Evolutionary conservation across 1,140 invertebrate genomes (phyloP), one percentile per base, ranked within the genome.

Genomic region (Lordiphosa collinella): DNA sequence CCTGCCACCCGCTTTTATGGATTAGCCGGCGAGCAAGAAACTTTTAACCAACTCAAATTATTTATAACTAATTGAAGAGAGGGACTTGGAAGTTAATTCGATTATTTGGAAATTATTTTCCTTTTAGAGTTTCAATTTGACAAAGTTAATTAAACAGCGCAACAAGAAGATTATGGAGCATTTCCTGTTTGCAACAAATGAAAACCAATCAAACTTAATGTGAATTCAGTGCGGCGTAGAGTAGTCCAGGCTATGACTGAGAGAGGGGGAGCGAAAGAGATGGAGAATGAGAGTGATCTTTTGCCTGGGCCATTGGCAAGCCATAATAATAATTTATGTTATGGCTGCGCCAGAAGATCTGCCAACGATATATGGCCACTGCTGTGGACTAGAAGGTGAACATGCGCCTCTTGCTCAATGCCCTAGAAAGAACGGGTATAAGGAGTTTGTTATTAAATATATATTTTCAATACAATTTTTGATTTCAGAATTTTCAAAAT

Each of bases 271-370:
- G 31, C 6, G 14, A 18, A 13, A 12, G 25, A 13, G 29, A 32
- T 13, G 8, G 53, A 54, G n/a, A 48, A 47, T 38, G 38, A 18
- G 10, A 36, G 13, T 63, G 31, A 35, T 79, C 31, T 67, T 22
- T 22, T 22, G 18, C 18, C 18, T 22, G 18, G 18, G 18, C 18
- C 18, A 22, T 22, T 22, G 18, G 18, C 57, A 58, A 60, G 74
- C 43, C 53, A 70, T 70, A 66, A 71, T 69, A 71, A 75, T 86
- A 84, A 86, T 84, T 86, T 79, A 86, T 87, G 79, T 64, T 67
- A 56, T 74, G 75, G 52, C 52, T 54, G 48, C 54, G 50, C 55
- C 63, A 57, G 63, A 41, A 79, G 80, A 85, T 85, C 71, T 80
- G 61, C 76, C 74, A 82, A 62, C 76, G 66, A 82, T 79, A 82